Base-by-base conservation (phyloP, 2,888 invertebrate species). In the Nomada ruficornis region DNA sequence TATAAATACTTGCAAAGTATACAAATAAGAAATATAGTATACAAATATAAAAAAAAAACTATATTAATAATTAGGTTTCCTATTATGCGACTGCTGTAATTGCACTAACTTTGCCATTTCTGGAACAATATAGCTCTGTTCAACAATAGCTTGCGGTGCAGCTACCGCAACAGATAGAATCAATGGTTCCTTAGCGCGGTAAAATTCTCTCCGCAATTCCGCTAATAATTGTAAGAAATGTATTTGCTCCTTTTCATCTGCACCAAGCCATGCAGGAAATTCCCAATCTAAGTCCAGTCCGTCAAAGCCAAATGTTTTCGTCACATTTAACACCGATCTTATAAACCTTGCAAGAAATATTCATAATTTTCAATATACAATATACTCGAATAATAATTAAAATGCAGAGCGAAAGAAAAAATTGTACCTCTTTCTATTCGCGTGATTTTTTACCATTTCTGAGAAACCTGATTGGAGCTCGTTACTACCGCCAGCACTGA, bases 221-320 rank as follows among this genome's bases (percentile, higher is more conserved):
- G 96, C 94, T 9, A 98, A 93, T 42, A 98, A 94, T 90, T 97
- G 96, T 1, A 96, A 96, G 89, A 98, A 97, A 93, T 97, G 96
- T 91, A 96, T 95, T 75, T 96, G 95, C 90, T 97, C 96, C 36
- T 95, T 94, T 80, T 94, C 93, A 84, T 93, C 89, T 23, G 83
- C 89, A 65, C 88, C 92, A 57, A 92, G 89, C 90, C 96, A 95
- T 0, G 95, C 96, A 1, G 98, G 98, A 93, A 98, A 98, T 92
- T 98, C 98, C 97, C 97, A 98, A 91, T 98, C 98, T 47, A 98
- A 93, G 93, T 98, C 97, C 1, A 97, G 93, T 9, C 97, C 97
- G 93, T 97, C 97, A 44, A 97, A 93, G 54, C 94, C 94, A 83
- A 95, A 95, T 42, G 94, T 94, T 79, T 94, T 94, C 47, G 96